Percentiles rank a stretch among this genome's conserved stretches.
Conservation (phyloP, 2,888 invertebrate genomes). For the Tortricodes alternella region DNA sequence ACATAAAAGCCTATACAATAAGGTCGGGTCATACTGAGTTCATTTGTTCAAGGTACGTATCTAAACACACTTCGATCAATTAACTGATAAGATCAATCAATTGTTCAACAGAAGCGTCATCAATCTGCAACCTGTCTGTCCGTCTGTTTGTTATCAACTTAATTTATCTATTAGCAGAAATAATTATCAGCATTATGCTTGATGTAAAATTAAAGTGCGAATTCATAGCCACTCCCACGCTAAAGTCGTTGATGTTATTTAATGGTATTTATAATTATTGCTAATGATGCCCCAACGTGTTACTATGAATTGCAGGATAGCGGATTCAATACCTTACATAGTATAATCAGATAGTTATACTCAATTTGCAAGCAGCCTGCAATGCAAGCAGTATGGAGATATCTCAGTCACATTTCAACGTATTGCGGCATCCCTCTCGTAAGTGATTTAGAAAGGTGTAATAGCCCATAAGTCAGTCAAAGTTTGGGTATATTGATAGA, state of each 20-base stretch:
- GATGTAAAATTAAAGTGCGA: slow-evolving; percentile 3
- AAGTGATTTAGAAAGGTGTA: too few species aligned
- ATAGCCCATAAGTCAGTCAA: too few species aligned
- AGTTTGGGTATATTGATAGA: too few species aligned
- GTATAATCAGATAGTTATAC: background rate
- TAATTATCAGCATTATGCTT: slow-evolving; percentile 10
- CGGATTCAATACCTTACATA: background rate
- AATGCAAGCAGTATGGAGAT: too few species aligned
- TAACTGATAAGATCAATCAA: slow-evolving; percentile 28
- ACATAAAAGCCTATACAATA: too few species aligned
- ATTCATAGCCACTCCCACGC: background rate
- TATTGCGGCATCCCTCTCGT: too few species aligned
- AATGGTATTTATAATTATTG: background rate
- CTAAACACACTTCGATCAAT: slow-evolving; percentile 20
- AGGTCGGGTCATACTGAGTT: background rate
- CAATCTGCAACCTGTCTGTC: slow-evolving; percentile 15
- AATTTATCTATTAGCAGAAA: slow-evolving; percentile 22
- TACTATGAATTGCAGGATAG: background rate
- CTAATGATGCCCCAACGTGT: background rate
- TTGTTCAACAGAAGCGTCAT: slow-evolving; percentile 25
- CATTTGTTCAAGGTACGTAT: slow-evolving; percentile 16
- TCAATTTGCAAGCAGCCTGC: too few species aligned
- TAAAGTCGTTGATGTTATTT: background rate
- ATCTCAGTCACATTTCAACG: too few species aligned
- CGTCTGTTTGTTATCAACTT: slow-evolving; percentile 8